Evolutionary conservation across 2,888 invertebrate species (phyloP).

Genomic region (Venusia cambrica): DNA sequence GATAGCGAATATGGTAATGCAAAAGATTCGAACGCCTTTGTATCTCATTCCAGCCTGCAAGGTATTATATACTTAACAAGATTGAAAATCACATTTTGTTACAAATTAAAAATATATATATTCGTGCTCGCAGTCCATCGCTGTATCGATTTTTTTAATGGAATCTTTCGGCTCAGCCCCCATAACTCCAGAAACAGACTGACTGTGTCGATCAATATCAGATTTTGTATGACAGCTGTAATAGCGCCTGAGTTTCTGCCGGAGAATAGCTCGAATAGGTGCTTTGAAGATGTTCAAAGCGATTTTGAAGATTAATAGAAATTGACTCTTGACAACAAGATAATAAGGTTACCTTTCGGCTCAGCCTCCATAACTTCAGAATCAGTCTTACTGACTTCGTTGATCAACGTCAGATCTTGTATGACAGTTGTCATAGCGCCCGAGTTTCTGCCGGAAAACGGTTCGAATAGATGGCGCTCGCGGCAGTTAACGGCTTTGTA

Average conservation of each 20-base stretch:
- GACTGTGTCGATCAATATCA: constrained; percentile 79
- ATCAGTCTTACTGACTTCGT: constrained; percentile 75
- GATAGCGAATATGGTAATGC: constrained; percentile 86
- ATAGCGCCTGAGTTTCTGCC: constrained; percentile 87
- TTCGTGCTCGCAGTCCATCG: too few species aligned
- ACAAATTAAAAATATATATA: too few species aligned
- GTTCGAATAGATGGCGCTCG: constrained; percentile 87
- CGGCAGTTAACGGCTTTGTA: constrained; percentile 86
- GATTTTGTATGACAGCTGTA: constrained; percentile 82
- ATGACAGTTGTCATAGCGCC: constrained; percentile 86
- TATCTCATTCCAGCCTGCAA: constrained; percentile 68
- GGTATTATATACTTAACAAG: neutral
- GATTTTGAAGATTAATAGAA: too few species aligned
- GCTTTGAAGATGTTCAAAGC: constrained; percentile 86
- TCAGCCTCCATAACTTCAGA: constrained; percentile 63
- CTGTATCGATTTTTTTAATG: too few species aligned
- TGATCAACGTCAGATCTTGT: constrained; percentile 79
- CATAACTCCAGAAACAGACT: constrained; percentile 59
- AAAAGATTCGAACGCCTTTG: constrained; percentile 83
- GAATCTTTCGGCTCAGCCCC: constrained; percentile 69
- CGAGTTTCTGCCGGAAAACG: constrained; percentile 87
- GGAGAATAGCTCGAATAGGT: constrained; percentile 89
- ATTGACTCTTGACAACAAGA: neutral
- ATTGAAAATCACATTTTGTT: too few species aligned
- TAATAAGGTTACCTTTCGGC: constrained; percentile 53